Conservation (phyloP, 30 jellyfish, hydroid and myxozoan genomes). For the Hydractinia symbiolongicarpus region DNA sequence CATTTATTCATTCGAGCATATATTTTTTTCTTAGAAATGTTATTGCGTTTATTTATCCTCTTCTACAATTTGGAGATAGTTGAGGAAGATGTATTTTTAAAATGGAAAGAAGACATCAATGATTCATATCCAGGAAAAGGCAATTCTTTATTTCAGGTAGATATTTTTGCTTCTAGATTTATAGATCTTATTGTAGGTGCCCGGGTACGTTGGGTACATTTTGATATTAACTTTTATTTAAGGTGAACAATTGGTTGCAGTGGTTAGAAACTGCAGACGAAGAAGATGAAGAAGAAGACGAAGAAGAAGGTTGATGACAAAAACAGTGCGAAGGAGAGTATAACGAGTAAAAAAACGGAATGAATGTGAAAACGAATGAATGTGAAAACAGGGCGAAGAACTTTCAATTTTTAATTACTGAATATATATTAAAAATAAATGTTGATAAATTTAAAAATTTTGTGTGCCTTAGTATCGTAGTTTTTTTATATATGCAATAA, state of each 20-base stretch:
- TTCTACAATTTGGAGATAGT: constrained; percentile 83
- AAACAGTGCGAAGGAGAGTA: not conserved
- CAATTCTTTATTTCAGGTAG: constrained; percentile 85
- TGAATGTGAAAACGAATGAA: too few species aligned
- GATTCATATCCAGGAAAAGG: constrained; percentile 90
- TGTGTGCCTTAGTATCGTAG: too few species aligned
- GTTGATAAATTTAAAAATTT: too few species aligned
- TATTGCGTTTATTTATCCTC: constrained; percentile 59
- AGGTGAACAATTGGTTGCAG: constrained; percentile 90
- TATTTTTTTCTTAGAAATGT: constrained; percentile 48
- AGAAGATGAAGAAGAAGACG: constrained; percentile 83
- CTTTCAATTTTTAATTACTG: too few species aligned
- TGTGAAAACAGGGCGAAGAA: too few species aligned
- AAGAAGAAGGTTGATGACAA: constrained; percentile 13
- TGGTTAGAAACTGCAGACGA: constrained; percentile 97
- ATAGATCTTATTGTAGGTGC: not conserved
- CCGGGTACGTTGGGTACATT: not conserved
- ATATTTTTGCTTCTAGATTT: not conserved
- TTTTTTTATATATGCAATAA: too few species aligned
- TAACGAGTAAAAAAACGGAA: too few species aligned
- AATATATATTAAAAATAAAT: too few species aligned
- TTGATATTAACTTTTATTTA: not conserved
- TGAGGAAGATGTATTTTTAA: constrained; percentile 84
- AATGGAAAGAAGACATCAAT: constrained; percentile 90
- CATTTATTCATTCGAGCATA: too few species aligned